phyloP scores from a whole-genome alignment of 2,113 vertebrate genomes.

The Gnathochromis pfefferi region DNA sequence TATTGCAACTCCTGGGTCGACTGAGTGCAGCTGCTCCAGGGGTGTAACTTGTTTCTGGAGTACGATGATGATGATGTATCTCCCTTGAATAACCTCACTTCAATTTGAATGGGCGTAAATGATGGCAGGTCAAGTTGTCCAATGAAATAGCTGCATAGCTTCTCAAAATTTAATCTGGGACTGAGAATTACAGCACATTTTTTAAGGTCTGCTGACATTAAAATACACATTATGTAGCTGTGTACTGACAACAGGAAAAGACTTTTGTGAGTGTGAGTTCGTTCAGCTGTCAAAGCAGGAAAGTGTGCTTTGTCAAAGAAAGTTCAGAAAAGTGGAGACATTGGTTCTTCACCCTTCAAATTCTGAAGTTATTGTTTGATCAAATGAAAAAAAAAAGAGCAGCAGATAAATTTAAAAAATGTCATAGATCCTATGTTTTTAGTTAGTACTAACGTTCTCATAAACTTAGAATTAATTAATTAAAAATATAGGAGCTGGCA shows the following conservation, averaged over 20 bases:
- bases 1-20: not conserved
- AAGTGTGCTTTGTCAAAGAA: not conserved
- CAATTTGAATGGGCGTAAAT: not conserved
- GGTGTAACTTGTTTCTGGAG: conserved; percentile 18
- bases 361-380: not conserved
- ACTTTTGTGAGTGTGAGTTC: not conserved
- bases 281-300: not conserved
- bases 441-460: not conserved
- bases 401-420: not conserved
- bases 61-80: not conserved
- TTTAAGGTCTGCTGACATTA: not conserved
- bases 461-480: not conserved
- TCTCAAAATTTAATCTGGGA: not conserved
- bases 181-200: not conserved
- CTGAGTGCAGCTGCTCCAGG: conserved; percentile 7
- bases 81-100: conserved; percentile 7
- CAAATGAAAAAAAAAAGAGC: not conserved
- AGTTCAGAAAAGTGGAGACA: not conserved
- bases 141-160: not conserved
- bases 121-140: not conserved
- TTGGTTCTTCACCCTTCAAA: not conserved
- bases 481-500: not conserved
- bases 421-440: not conserved
- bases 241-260: not conserved
- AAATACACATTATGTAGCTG: not conserved